Conservation (phyloP, 2,888 invertebrate species). For the Leucophenga maculata region DNA sequence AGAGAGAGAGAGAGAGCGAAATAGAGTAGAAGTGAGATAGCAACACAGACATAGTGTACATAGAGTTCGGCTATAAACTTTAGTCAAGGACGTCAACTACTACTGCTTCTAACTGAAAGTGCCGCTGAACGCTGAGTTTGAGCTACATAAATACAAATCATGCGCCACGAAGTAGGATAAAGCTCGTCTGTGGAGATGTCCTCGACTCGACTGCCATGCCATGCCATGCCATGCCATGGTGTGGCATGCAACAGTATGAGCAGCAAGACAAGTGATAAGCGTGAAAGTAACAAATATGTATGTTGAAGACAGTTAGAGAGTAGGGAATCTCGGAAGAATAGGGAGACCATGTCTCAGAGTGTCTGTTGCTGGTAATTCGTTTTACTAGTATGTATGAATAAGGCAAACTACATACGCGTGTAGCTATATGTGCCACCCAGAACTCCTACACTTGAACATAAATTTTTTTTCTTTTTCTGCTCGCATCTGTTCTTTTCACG, state of each 20-base stretch:
- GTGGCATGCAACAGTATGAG: neutral
- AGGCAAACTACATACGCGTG: neutral
- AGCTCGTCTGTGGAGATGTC: neutral
- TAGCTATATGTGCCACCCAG: neutral
- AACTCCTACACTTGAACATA: neutral
- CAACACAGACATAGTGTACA: slow-evolving; percentile 42
- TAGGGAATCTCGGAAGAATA: too few relatives aligned
- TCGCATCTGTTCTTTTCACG: slow-evolving; percentile 43
- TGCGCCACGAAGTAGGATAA: slow-evolving; percentile 19
- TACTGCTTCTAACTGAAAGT: neutral
- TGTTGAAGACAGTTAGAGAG: neutral
- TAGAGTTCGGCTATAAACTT: slow-evolving; percentile 21
- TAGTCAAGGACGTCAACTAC: slow-evolving; percentile 45
- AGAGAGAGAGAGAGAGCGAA: neutral
- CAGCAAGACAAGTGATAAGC: neutral
- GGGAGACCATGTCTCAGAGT: slow-evolving; percentile 6
- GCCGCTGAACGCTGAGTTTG: slow-evolving; percentile 40
- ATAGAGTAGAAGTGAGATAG: slow-evolving; percentile 42
- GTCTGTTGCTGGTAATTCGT: slow-evolving; percentile 26
- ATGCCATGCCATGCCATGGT: neutral
- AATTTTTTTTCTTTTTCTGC: neutral
- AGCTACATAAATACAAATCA: slow-evolving; percentile 42
- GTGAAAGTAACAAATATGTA: slow-evolving; percentile 1
- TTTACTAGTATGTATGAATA: slow-evolving; percentile 3
- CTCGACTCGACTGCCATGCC: neutral